Conservation (phyloP, 2,888 invertebrate genomes). For the Rhorus exstirpatorius region DNA sequence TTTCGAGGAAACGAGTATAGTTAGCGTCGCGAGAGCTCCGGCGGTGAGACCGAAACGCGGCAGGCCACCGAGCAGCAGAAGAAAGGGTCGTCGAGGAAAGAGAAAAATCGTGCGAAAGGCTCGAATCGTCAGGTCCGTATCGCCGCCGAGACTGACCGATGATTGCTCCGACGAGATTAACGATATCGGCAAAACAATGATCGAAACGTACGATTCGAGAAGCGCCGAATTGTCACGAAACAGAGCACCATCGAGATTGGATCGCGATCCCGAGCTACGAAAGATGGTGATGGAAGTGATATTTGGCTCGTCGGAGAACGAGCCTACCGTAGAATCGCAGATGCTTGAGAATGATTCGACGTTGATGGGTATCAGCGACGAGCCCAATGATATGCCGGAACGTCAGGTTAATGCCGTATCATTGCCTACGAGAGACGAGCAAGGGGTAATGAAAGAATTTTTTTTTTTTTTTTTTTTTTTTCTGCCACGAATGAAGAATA, state of each 20-base stretch:
- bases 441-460: neutral
- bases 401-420: neutral
- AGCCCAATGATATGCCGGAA: slow-evolving; percentile 2
- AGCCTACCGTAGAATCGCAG: slow-evolving; percentile 18
- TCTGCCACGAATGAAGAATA: neutral
- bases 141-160: slow-evolving; percentile 53
- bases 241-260: slow-evolving; percentile 58
- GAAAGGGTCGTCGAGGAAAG: slow-evolving; percentile 11
- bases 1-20: neutral
- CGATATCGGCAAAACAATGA: neutral
- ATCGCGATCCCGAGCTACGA: slow-evolving; percentile 78
- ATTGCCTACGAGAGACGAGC: neutral
- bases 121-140: slow-evolving; percentile 14
- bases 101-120: neutral
- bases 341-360: slow-evolving; percentile 16
- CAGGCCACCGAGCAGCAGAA: slow-evolving; percentile 24
- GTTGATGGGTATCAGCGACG: slow-evolving; percentile 18
- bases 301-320: slow-evolving; percentile 77
- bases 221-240: slow-evolving; percentile 3
- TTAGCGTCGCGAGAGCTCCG: neutral
- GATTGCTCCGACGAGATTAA: slow-evolving; percentile 33
- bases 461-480: no score
- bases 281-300: slow-evolving; percentile 85
- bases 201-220: neutral
- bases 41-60: slow-evolving; percentile 12